Evolutionary conservation across 2,888 invertebrate species (phyloP).

Genomic region (Tricholauxania praeusta): DNA sequence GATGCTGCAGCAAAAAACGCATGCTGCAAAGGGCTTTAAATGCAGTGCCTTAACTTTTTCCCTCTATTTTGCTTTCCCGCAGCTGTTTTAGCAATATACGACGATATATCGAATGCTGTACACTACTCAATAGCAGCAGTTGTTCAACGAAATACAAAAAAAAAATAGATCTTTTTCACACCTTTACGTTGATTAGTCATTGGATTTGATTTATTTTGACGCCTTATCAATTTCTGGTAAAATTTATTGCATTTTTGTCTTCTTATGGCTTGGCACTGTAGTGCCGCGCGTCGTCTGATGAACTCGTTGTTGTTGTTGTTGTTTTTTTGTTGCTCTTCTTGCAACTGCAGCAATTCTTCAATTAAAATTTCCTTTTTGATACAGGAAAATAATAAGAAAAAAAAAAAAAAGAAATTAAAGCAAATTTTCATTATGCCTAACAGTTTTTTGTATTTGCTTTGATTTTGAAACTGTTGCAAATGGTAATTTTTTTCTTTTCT

Average conservation of each 20-base stretch:
- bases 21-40: slow-evolving; percentile 23
- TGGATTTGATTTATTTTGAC: slow-evolving; percentile 67
- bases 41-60: no score
- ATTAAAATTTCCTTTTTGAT: background rate
- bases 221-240: slow-evolving; percentile 66
- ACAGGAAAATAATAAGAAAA: no score
- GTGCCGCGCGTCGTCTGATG: slow-evolving; percentile 43
- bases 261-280: slow-evolving; percentile 48
- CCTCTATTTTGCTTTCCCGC: background rate
- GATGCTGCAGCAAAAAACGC: slow-evolving; percentile 34
- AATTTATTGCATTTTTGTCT: slow-evolving; percentile 67
- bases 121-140: no score
- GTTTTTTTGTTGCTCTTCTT: no score
- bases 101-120: no score
- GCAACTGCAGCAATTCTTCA: background rate
- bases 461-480: background rate
- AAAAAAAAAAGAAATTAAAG: no score
- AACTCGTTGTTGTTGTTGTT: slow-evolving; percentile 31
- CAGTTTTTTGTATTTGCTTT: background rate
- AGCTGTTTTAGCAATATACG: background rate
- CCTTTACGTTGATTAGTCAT: slow-evolving; percentile 53
- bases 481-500: no score
- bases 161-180: slow-evolving; percentile 44
- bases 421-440: no score
- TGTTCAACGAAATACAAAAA: no score